These are phyloP conservation scores for Peromyscus attwateri DNA, from an alignment of 2,797 vertebrate genomes.

Conservation along the genomic window DNA sequence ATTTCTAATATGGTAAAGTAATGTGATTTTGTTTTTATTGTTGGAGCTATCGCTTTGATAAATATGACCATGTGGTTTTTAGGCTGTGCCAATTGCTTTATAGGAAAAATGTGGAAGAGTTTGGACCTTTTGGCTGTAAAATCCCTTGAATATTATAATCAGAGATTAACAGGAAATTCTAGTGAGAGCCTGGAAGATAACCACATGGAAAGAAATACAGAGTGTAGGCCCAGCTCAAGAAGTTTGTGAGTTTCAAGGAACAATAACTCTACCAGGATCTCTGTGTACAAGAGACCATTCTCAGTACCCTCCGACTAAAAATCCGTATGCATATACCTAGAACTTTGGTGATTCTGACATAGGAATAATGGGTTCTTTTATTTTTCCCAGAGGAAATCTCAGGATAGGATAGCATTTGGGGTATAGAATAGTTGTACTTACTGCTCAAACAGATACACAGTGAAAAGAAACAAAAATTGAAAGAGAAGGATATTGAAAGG, in stretches of 20 bases:
- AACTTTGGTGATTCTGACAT: not conserved
- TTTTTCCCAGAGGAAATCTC: not conserved
- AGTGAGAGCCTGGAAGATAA: not conserved
- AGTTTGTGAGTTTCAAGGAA: too few species aligned
- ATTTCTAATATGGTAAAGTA: not conserved
- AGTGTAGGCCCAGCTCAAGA: not conserved
- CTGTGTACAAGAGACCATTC: not conserved
- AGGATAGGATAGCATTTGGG: not conserved
- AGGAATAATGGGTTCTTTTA: not conserved
- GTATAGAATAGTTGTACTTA: not conserved
- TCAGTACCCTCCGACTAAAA: not conserved
- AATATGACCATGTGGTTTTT: not conserved
- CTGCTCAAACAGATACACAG: not conserved
- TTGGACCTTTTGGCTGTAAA: not conserved
- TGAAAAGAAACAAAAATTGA: not conserved
- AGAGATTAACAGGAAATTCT: not conserved
- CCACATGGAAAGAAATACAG: not conserved
- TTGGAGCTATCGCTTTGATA: not conserved
- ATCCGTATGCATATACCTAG: too few species aligned
- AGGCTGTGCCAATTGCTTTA: not conserved
- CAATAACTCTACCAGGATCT: not conserved
- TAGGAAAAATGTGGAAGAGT: not conserved
- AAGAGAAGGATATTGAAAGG: not conserved
- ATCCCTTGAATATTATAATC: not conserved
- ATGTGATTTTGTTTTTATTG: not conserved